Evolutionary conservation across 2,113 vertebrate genomes (phyloP).

Genomic region (Piprites chloris): DNA sequence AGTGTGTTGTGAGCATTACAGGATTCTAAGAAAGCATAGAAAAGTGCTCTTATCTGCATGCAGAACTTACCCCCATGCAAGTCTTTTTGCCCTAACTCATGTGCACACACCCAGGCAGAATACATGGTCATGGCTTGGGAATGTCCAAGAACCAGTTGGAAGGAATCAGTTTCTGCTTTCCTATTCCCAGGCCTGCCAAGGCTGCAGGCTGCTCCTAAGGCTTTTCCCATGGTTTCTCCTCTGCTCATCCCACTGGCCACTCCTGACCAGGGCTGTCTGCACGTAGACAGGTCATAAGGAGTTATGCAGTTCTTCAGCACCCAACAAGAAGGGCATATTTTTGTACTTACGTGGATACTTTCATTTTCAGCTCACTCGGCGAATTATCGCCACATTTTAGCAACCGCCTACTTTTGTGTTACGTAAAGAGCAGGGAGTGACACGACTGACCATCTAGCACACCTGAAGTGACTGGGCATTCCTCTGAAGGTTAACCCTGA

Average conservation of each 20-base stretch:
- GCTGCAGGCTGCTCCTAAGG: neutral
- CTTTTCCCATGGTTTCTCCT: neutral
- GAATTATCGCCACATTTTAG: neutral
- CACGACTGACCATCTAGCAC: neutral
- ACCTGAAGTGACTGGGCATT: neutral
- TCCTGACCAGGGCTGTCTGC: neutral
- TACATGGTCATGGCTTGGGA: neutral
- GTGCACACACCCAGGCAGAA: neutral
- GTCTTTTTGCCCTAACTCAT: neutral
- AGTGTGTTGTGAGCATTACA: neutral
- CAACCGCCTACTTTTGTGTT: neutral
- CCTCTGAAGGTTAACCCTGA: neutral
- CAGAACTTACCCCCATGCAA: neutral
- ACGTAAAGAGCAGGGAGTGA: neutral
- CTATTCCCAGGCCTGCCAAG: neutral
- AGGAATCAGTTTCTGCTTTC: neutral
- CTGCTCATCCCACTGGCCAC: neutral
- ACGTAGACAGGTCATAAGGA: fast-evolving
- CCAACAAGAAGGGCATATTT: neutral
- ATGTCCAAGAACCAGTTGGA: neutral
- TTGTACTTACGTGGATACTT: neutral
- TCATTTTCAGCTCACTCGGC: neutral
- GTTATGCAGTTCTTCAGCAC: neutral
- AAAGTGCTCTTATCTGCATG: neutral
- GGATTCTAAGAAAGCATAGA: neutral